Conservation (phyloP, 2,113 vertebrate species). For the Otocyon megalotis region DNA sequence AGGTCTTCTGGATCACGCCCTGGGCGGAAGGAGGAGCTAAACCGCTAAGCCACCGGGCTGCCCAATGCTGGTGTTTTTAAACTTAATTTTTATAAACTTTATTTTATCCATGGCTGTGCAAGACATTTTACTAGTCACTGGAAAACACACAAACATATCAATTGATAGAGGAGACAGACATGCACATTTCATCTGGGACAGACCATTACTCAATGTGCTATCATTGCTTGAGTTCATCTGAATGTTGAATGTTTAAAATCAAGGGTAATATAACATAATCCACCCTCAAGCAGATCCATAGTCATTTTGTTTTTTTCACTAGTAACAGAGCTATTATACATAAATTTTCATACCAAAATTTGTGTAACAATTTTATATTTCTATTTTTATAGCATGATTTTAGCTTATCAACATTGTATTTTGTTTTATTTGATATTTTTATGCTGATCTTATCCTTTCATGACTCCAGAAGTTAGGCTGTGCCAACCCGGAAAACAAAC, state of each 20-base stretch:
- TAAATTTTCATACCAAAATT: background rate
- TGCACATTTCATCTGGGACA: background rate
- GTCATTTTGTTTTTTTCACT: background rate
- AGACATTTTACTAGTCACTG: background rate
- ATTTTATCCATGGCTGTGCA: background rate
- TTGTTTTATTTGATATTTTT: constrained; percentile 3
- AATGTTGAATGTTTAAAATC: background rate
- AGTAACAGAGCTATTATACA: background rate
- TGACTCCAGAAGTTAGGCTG: background rate
- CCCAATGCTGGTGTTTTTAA: background rate
- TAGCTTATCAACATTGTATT: background rate
- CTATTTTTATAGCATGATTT: background rate
- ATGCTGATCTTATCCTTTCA: background rate
- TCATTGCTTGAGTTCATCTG: background rate
- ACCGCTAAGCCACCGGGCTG: no score
- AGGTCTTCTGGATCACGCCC: no score
- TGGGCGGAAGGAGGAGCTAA: no score
- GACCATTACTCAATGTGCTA: background rate
- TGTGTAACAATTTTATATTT: background rate
- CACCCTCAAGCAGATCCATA: background rate
- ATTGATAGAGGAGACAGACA: background rate
- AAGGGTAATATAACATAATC: background rate
- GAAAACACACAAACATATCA: background rate
- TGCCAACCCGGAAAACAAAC: background rate
- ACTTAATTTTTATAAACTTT: background rate